A percentile compares a stretch with the other conserved stretches of the same genome.
These are phyloP conservation scores for Athrips mouffetella DNA, from an alignment of 2,888 invertebrate species.

Conservation along the genomic window DNA sequence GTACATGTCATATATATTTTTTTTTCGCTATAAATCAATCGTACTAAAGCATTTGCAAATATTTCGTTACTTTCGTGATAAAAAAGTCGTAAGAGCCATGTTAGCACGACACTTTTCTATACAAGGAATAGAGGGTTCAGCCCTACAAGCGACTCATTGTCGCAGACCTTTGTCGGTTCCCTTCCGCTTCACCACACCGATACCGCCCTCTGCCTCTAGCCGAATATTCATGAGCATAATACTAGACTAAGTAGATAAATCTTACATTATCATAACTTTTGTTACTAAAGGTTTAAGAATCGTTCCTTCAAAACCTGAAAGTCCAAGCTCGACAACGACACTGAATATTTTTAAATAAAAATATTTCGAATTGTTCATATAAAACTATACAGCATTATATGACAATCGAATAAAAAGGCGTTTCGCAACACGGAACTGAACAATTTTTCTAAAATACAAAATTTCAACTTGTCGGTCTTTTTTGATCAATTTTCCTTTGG, in stretches of 20 bases:
- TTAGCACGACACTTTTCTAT: background rate
- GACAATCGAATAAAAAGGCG: too few relatives aligned
- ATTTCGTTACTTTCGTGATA: conserved; percentile 28
- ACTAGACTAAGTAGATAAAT: conserved; percentile 35
- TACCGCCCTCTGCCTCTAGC: conserved; percentile 47
- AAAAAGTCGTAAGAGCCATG: background rate
- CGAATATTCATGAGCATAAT: conserved; percentile 58
- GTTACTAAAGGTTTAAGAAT: background rate
- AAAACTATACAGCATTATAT: too few relatives aligned
- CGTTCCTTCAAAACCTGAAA: too few relatives aligned
- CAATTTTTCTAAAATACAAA: too few relatives aligned
- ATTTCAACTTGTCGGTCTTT: too few relatives aligned
- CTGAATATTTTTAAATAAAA: background rate
- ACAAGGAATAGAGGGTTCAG: conserved; percentile 27
- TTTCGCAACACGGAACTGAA: too few relatives aligned
- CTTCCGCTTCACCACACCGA: conserved; percentile 69
- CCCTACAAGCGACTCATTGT: conserved; percentile 64
- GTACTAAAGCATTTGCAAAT: conserved; percentile 29
- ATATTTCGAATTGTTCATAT: too few relatives aligned
- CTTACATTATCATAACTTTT: background rate
- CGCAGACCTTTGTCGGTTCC: conserved; percentile 70
- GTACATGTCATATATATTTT: conserved; percentile 3
- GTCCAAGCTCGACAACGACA: background rate
- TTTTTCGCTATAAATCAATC: conserved; percentile 12
- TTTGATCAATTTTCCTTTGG: too few relatives aligned